A percentile compares a stretch with the other conserved stretches of the same genome.
These are phyloP conservation scores for Drosophila bipectinata DNA, from an alignment of 1,140 invertebrate genomes.

Conservation along the genomic window DNA sequence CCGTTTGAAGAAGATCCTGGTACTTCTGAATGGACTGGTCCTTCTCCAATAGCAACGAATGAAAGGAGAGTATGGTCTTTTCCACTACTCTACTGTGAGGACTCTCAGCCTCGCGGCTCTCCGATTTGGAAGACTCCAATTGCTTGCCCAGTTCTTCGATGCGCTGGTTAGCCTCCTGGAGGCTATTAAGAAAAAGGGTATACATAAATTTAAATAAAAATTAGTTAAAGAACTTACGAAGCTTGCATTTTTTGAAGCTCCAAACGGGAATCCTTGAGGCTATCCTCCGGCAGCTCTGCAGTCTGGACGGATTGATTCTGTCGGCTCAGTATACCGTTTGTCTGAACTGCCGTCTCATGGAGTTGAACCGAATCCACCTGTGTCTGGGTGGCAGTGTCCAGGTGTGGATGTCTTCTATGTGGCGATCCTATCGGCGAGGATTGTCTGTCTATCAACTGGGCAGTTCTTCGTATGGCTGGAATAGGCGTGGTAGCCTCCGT, in stretches of 20 bases:
- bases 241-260: conserved; percentile 41
- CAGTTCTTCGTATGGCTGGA: conserved; percentile 61
- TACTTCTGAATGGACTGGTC: conserved; percentile 80
- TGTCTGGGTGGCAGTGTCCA: conserved; percentile 58
- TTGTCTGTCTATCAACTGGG: conserved; percentile 65
- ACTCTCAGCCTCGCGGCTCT: conserved; percentile 49
- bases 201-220: background rate
- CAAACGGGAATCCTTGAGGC: background rate
- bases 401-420: background rate
- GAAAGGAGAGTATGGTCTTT: conserved; percentile 80
- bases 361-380: conserved; percentile 16
- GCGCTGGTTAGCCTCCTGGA: conserved; percentile 51
- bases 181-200: conserved; percentile 16
- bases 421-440: conserved; percentile 74
- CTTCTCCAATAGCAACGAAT: conserved; percentile 76
- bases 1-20: conserved; percentile 75
- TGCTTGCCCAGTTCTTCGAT: conserved; percentile 52
- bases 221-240: conserved; percentile 20
- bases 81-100: conserved; percentile 67
- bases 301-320: conserved; percentile 65
- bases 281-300: conserved; percentile 6
- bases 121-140: conserved; percentile 24
- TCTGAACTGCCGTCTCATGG: conserved; percentile 60
- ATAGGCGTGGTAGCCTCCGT: conserved; percentile 58
- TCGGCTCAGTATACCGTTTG: conserved; percentile 23